These are phyloP conservation scores for Ictalurus punctatus DNA, from an alignment of 2,113 vertebrate species.

Conservation along the genomic window DNA sequence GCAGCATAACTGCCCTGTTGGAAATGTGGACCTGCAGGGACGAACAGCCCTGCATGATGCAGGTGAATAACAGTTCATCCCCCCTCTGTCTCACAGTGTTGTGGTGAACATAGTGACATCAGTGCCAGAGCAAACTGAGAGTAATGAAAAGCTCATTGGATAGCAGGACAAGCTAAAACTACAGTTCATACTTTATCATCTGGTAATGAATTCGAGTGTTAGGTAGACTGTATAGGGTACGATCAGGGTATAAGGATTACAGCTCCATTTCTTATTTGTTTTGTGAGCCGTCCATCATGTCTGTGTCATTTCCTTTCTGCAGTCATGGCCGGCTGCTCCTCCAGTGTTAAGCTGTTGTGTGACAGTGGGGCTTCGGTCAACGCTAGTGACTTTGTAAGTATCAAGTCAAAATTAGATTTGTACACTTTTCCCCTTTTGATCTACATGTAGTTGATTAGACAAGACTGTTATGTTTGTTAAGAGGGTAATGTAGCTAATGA, in stretches of 20 bases:
- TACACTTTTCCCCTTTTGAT: not conserved
- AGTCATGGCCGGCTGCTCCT: constrained; percentile 94
- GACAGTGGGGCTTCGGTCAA: constrained; percentile 90
- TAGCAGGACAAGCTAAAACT: not conserved
- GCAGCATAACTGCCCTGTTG: constrained; percentile 93
- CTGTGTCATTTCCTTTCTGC: constrained; percentile 27
- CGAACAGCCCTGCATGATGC: constrained; percentile 94
- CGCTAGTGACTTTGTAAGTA: constrained; percentile 85
- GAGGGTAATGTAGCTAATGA: not conserved
- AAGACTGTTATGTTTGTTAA: not conserved
- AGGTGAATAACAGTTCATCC: constrained; percentile 69
- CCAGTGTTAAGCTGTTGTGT: constrained; percentile 91
- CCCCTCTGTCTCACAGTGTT: not conserved
- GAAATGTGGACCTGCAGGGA: constrained; percentile 90
- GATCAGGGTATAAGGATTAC: not conserved
- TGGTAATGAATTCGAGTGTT: not conserved
- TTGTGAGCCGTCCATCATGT: not conserved
- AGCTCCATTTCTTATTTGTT: not conserved
- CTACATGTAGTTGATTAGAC: not conserved
- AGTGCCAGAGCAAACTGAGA: not conserved
- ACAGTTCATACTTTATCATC: not conserved
- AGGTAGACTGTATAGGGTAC: not conserved
- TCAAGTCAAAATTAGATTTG: not conserved
- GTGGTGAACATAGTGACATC: not conserved
- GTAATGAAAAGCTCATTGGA: not conserved